Evolutionary conservation across 2,113 vertebrate species (phyloP).

Genomic region (Carassius carassius): DNA sequence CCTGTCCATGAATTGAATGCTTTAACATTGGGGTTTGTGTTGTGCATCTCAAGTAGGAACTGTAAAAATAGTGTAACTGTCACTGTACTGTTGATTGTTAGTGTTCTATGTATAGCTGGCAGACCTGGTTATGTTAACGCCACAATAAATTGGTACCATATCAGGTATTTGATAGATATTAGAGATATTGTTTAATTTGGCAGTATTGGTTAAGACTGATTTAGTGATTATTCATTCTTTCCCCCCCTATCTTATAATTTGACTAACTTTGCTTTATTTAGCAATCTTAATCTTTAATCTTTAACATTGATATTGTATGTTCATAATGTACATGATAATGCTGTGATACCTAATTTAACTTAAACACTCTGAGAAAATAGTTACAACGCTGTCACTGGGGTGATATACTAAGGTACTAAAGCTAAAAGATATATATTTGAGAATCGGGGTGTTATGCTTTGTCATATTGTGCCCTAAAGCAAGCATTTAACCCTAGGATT

Average conservation of each 20-base stretch:
- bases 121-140: background rate
- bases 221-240: background rate
- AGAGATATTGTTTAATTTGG: background rate
- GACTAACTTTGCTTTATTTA: background rate
- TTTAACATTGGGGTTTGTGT: background rate
- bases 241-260: background rate
- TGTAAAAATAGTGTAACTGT: background rate
- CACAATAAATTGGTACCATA: background rate
- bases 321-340: background rate
- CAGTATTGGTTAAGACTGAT: background rate
- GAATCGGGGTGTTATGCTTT: background rate
- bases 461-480: slow-evolving; percentile 11
- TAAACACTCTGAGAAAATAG: background rate
- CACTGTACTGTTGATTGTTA: background rate
- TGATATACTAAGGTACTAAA: background rate
- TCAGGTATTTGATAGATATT: background rate
- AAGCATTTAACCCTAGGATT: background rate
- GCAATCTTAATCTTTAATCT: background rate
- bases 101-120: background rate
- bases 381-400: background rate
- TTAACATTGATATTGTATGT: background rate
- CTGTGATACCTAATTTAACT: background rate
- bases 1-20: background rate
- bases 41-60: background rate
- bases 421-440: background rate